These are phyloP conservation scores for Pogonocherus hispidulus DNA, from an alignment of 2,888 invertebrate species.

Conservation along the genomic window DNA sequence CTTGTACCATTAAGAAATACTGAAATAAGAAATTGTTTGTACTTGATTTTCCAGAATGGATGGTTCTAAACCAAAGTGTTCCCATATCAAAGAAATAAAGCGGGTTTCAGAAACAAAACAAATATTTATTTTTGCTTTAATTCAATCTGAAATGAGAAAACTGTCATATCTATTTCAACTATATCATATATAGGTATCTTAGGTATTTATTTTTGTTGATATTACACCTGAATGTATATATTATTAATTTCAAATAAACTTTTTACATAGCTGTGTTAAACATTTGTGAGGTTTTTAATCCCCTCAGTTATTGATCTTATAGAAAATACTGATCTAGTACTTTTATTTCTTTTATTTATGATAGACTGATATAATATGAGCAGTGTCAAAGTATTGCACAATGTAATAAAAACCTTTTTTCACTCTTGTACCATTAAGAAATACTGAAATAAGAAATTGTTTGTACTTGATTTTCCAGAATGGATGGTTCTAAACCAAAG, in stretches of 20 bases:
- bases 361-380: slow-evolving; percentile 17
- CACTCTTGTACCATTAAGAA: slow-evolving; percentile 4
- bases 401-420: slow-evolving; percentile 1
- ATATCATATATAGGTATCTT: not conserved
- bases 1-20: not conserved
- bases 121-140: not conserved
- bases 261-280: not conserved
- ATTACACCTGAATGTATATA: not conserved
- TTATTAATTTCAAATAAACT: not conserved
- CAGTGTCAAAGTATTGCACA: slow-evolving; percentile 25
- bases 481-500: no score
- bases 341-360: not conserved
- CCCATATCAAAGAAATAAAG: no score
- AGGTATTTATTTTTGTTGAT: slow-evolving; percentile 22
- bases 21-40: no score
- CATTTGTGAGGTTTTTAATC: no score
- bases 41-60: no score
- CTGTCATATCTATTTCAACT: not conserved
- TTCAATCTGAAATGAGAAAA: not conserved
- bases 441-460: no score
- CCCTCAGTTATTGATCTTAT: not conserved
- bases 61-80: no score
- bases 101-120: no score
- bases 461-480: no score
- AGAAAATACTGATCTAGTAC: slow-evolving; percentile 19